phyloP scores from a whole-genome alignment of 2,113 vertebrate genomes.

The Amphiprion percula region DNA sequence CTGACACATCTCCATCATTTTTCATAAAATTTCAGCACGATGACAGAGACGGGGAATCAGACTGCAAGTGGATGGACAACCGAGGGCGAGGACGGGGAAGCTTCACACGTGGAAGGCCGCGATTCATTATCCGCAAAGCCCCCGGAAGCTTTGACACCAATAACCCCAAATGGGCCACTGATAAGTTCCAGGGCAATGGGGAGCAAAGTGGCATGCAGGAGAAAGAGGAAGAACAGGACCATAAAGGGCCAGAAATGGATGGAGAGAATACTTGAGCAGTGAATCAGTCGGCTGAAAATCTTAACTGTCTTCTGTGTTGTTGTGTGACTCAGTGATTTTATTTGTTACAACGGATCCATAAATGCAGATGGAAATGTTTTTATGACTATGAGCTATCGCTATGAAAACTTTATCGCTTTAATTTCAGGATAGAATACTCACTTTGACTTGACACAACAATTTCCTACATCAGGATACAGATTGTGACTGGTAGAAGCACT shows the following conservation, averaged over 20 bases:
- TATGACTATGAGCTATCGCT: neutral
- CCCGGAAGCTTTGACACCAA: conserved; percentile 72
- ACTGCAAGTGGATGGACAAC: conserved; percentile 86
- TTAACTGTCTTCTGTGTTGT: conserved; percentile 26
- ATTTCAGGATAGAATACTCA: conserved; percentile 7
- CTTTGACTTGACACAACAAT: conserved; percentile 13
- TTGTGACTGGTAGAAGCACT: conserved; percentile 54
- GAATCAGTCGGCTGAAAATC: conserved; percentile 54
- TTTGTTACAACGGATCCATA: conserved; percentile 18
- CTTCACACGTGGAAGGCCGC: conserved; percentile 87
- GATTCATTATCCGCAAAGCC: conserved; percentile 94
- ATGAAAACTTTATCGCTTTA: conserved; percentile 13
- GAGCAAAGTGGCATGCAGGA: conserved; percentile 85
- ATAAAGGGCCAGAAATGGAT: conserved; percentile 83
- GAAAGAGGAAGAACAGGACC: conserved; percentile 87
- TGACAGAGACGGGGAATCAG: conserved; percentile 89
- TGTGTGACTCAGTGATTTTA: conserved; percentile 7
- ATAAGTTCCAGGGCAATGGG: conserved; percentile 92
- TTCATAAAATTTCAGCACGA: conserved; percentile 86
- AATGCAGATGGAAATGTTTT: conserved; percentile 42
- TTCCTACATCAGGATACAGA: conserved; percentile 24
- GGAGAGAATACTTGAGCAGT: conserved; percentile 82
- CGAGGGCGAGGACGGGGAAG: conserved; percentile 88
- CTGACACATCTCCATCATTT: conserved; percentile 13
- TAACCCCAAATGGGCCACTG: conserved; percentile 91